A percentile compares a stretch with the other conserved stretches of the same genome.
Evolutionary conservation across 2,113 vertebrate species (phyloP).

Genomic region (Pygoscelis adeliae): DNA sequence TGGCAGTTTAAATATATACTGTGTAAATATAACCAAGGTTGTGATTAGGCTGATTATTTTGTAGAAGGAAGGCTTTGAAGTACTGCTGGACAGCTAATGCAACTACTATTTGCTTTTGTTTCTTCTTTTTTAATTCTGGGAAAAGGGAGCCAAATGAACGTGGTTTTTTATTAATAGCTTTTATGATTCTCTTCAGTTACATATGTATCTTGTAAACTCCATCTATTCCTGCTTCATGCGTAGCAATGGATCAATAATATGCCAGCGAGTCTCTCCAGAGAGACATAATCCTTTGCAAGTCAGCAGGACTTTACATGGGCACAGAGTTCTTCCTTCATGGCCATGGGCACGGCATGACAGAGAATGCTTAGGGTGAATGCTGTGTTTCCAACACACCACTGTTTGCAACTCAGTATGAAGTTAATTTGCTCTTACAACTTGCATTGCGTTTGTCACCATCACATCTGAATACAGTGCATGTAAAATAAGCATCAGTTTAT

Average conservation of each 20-base stretch:
- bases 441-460: not conserved
- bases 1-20: not conserved
- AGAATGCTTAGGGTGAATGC: too few relatives aligned
- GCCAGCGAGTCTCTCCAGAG: not conserved
- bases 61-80: not conserved
- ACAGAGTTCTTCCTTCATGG: not conserved
- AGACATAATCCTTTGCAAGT: not conserved
- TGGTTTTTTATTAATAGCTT: not conserved
- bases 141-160: accelerated
- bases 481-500: not conserved
- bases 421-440: not conserved
- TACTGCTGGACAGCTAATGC: not conserved
- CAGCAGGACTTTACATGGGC: not conserved
- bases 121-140: not conserved
- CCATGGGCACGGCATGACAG: accelerated
- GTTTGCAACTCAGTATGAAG: not conserved
- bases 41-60: not conserved
- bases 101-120: not conserved
- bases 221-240: accelerated
- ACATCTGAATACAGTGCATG: not conserved
- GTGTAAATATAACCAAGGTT: not conserved
- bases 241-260: not conserved
- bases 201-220: not conserved
- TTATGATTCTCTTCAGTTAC: not conserved
- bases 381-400: not conserved